Conservation (phyloP, 2,888 invertebrate species). For the Idaea aversata region DNA sequence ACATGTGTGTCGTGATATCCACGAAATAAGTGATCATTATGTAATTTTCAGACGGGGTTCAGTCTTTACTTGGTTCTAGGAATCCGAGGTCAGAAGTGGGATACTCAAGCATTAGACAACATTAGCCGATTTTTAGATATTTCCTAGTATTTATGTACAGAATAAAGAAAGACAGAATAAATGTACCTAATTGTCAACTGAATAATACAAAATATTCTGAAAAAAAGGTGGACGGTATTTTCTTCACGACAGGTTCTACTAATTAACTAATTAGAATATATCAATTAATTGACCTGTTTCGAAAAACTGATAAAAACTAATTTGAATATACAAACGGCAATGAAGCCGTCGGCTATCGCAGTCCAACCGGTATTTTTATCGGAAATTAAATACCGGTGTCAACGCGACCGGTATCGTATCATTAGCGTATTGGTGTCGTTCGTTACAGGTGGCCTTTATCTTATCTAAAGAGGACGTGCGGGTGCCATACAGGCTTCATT, state of each 20-base stretch:
- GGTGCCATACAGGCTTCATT: slow-evolving; percentile 66
- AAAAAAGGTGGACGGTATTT: not conserved
- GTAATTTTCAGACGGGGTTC: slow-evolving; percentile 55
- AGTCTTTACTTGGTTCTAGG: slow-evolving; percentile 39
- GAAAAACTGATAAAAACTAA: slow-evolving; percentile 19
- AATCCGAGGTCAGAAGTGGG: slow-evolving; percentile 37
- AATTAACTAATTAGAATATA: not conserved
- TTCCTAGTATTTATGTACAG: not conserved
- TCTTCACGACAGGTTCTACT: not conserved
- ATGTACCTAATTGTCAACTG: too few species aligned
- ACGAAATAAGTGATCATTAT: slow-evolving; percentile 71
- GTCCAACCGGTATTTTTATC: slow-evolving; percentile 58
- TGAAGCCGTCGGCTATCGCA: slow-evolving; percentile 35
- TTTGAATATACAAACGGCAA: slow-evolving; percentile 10
- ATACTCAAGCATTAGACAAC: not conserved
- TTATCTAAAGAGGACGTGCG: slow-evolving; percentile 81
- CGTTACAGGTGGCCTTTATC: slow-evolving; percentile 74
- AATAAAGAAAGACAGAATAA: too few species aligned
- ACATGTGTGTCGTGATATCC: slow-evolving; percentile 47
- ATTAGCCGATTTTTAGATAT: not conserved
- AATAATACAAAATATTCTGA: not conserved
- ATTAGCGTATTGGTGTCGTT: slow-evolving; percentile 74
- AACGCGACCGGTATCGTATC: slow-evolving; percentile 56
- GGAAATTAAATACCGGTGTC: slow-evolving; percentile 63
- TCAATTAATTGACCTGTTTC: slow-evolving; percentile 16